Conservation (phyloP, 1,140 invertebrate species). For the Druon quercuslanigerum region DNA sequence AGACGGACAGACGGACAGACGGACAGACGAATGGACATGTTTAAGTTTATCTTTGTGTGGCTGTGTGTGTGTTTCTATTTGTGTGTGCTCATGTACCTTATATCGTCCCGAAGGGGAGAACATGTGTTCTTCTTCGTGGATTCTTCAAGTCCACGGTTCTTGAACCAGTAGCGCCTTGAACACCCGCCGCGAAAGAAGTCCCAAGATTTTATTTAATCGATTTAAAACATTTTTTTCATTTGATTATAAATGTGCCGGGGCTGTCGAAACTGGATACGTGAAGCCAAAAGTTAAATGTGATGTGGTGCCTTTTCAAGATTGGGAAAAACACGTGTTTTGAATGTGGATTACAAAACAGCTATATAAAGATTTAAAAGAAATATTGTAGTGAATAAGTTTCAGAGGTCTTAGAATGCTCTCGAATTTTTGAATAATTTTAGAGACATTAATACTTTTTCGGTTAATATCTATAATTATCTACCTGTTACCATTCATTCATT, state of each 20-base stretch:
- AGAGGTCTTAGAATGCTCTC: no score
- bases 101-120: no score
- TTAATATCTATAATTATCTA: no score
- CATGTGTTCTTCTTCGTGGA: conserved; percentile 28
- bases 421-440: no score
- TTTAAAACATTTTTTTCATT: not conserved
- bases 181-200: conserved; percentile 32
- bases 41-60: not conserved
- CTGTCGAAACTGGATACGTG: not conserved
- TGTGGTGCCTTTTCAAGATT: not conserved
- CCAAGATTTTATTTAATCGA: conserved; percentile 13
- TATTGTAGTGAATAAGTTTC: no score
- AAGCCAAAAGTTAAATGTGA: not conserved
- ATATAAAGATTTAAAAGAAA: no score
- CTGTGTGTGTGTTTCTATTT: not conserved
- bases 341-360: no score
- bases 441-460: no score
- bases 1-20: conserved; percentile 8
- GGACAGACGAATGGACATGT: not conserved
- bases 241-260: not conserved
- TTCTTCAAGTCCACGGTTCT: conserved; percentile 32
- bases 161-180: conserved; percentile 47
- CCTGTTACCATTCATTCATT: no score
- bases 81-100: not conserved
- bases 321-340: not conserved